Conservation (phyloP, 2,797 vertebrate genomes). For the Amazona ochrocephala region DNA sequence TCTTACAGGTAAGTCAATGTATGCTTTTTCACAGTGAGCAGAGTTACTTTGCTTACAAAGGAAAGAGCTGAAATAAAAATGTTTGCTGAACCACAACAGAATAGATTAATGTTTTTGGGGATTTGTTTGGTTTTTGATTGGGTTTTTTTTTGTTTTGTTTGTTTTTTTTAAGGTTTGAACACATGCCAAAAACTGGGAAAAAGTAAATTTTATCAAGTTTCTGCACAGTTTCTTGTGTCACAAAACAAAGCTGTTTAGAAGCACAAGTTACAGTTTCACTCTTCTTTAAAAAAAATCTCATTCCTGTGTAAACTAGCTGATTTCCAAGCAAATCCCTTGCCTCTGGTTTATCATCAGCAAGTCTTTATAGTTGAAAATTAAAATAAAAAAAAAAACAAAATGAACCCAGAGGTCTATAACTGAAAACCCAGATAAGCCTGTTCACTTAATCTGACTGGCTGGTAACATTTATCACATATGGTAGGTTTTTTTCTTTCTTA, state of each 20-base stretch:
- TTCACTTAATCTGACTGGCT: neutral
- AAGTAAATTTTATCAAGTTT: neutral
- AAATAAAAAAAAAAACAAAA: neutral
- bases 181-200: neutral
- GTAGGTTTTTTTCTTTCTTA: neutral
- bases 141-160: no score
- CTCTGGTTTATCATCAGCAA: neutral
- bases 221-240: neutral
- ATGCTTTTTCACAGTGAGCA: neutral
- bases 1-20: neutral
- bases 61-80: neutral
- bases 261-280: neutral
- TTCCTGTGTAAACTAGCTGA: neutral
- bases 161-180: neutral
- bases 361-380: neutral
- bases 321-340: neutral
- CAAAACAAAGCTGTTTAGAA: neutral
- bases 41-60: neutral
- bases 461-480: neutral
- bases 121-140: neutral
- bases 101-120: fast-evolving
- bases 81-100: neutral
- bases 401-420: neutral
- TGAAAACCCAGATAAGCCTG: neutral
- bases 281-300: neutral